phyloP scores from a whole-genome alignment of 2,797 vertebrate genomes.

The Acipenser ruthenus region DNA sequence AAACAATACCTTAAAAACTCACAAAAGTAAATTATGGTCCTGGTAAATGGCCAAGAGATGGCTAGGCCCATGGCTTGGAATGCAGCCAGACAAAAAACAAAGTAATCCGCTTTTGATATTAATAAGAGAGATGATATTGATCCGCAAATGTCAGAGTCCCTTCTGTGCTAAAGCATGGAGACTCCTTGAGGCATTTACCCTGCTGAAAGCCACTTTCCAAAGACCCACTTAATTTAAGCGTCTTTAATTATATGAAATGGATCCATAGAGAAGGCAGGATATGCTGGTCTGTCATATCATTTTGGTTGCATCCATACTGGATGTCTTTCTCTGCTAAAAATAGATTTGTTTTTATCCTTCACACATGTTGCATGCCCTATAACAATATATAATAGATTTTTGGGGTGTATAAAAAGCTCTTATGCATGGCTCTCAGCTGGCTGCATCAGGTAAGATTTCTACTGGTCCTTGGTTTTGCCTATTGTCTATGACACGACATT shows the following conservation, averaged over 20 bases:
- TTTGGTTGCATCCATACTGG: slow-evolving; percentile 40
- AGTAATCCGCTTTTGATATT: slow-evolving; percentile 99
- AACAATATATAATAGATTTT: no score
- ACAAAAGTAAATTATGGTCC: slow-evolving; percentile 97
- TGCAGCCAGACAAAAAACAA: slow-evolving; percentile 84
- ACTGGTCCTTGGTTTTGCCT: no score
- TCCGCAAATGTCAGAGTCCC: slow-evolving; percentile 67
- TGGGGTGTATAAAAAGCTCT: no score
- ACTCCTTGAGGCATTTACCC: slow-evolving; percentile 83
- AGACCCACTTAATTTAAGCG: slow-evolving; percentile 83
- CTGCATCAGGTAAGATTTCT: no score
- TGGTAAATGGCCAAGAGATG: slow-evolving; percentile 77
- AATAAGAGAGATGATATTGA: slow-evolving; percentile 98
- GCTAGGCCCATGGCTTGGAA: slow-evolving; percentile 65
- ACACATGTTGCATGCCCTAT: neutral
- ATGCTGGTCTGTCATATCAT: slow-evolving; percentile 29
- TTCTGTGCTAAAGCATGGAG: slow-evolving; percentile 57
- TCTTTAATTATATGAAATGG: slow-evolving; percentile 97
- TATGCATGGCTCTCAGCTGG: no score
- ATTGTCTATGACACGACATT: no score
- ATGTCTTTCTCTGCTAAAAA: slow-evolving; percentile 27
- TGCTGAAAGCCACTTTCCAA: slow-evolving; percentile 90
- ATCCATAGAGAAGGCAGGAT: slow-evolving; percentile 52
- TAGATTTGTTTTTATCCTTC: slow-evolving; percentile 41
- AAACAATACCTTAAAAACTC: slow-evolving; percentile 99